A percentile compares a stretch with the other conserved stretches of the same genome.
Conservation (phyloP, 1,140 invertebrate genomes). For the Drosophila kanapiae region DNA sequence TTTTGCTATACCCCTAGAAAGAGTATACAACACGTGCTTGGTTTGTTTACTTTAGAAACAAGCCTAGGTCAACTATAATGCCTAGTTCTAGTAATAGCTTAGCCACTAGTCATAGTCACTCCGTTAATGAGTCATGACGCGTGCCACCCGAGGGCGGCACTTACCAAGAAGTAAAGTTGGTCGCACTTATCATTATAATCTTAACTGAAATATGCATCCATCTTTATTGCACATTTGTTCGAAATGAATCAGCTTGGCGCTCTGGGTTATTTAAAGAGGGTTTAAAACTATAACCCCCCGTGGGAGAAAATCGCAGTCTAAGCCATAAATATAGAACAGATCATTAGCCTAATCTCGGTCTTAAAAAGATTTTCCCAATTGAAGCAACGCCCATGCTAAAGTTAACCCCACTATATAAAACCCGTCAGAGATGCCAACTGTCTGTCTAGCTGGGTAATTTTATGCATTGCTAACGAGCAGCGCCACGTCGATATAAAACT, state of each 20-base stretch:
- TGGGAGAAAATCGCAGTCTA: constrained; percentile 13
- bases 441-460: constrained; percentile 55
- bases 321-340: constrained; percentile 8
- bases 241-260: constrained; percentile 32
- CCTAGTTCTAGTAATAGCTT: not conserved
- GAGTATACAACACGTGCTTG: constrained; percentile 18
- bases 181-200: constrained; percentile 20
- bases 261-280: not conserved
- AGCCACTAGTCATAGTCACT: constrained; percentile 14
- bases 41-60: constrained; percentile 27
- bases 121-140: constrained; percentile 28
- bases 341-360: not conserved
- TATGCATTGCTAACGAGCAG: constrained; percentile 53
- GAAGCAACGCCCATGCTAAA: constrained; percentile 31
- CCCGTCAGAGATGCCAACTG: constrained; percentile 2
- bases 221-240: constrained; percentile 12
- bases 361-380: constrained; percentile 34
- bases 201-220: not conserved
- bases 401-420: constrained; percentile 9
- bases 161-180: constrained; percentile 20
- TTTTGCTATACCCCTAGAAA: not conserved
- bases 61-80: constrained; percentile 12
- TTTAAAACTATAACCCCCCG: constrained; percentile 3
- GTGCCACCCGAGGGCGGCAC: constrained; percentile 15
- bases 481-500: constrained; percentile 61